Evolutionary conservation across 2,888 invertebrate species (phyloP), one percentile per base, ranked within the genome.

Genomic region (Phyllotreta cruciferae): DNA sequence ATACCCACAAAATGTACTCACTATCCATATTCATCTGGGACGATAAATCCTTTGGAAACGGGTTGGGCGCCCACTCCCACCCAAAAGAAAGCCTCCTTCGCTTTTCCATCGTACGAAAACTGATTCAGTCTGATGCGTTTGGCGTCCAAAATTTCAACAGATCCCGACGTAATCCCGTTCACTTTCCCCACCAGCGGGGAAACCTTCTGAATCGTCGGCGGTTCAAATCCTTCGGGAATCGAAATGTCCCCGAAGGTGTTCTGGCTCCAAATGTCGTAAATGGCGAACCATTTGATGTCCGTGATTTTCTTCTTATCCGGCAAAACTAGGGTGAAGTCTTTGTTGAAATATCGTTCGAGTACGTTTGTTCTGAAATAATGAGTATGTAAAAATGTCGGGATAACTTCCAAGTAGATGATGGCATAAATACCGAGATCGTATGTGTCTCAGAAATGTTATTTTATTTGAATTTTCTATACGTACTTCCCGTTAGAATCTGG

Each of bases 1-100:
- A n/a, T n/a, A n/a, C n/a, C n/a, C n/a, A n/a, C 2, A 24, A 24
- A 24, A 36, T 62, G 42, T 65, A 87, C 93, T 90, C 82, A 95
- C 94, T 94, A 96, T 84, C 96, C 96, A 74, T 90, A 87, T 81
- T 96, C 95, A 80, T 96, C 94, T 0, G 95, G 94, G 66, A 96
- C 88, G 82, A 90, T 91, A 70, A 82, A 83, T 0, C 95, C 96
- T 73, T 90, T 89, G 47, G 90, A 86, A 8, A 90, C 90, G 0
- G 95, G 94, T 77, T 94, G 93, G 24, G 95, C 91, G 0, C 95
- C 95, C 62, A 91, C 89, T 7, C 96, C 96, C 0, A 90, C 89
- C 92, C 93, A 94, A 82, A 96, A 95, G 80, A 90, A 92, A 0
- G 92, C 89, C 70, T 90, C 89, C 69, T 85, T 86, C 0, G 91